Evolutionary conservation across 2,113 vertebrate genomes (phyloP), one percentile per base, ranked within the genome.

Genomic region (Macaca fascicularis): DNA sequence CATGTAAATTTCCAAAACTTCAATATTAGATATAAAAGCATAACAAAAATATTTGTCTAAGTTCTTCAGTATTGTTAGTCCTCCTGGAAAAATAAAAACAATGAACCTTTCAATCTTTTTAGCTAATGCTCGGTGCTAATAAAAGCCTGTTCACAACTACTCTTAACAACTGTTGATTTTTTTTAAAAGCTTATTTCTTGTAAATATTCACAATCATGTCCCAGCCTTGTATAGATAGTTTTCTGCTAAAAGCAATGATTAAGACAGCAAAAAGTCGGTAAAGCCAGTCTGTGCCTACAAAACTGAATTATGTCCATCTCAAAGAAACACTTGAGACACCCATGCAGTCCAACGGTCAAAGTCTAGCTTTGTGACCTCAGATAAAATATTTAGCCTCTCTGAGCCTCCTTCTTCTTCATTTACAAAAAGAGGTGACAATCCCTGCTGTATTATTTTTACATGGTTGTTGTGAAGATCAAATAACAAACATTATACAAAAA

Each of bases 1-100:
- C 75, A 95, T 55, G 35, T 59, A 81, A 23, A 64, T 69, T 74
- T 79, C 40, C 20, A 90, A 45, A 74, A 85, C 64, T 89, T 85
- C 57, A 91, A 86, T 70, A 72, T 43, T 70, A 90, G 61, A 8
- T 95, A 86, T 81, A 92, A 92, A 92, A 83, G 19, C 80, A 84
- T 57, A 86, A 87, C 67, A 72, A 84, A 96, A 92, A 67, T 13
- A 90, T 48, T 40, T 89, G 64, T 20, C 59, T 67, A 70, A 94
- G 76, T 48, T 94, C 45, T 25, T 86, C 27, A 95, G 25, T 76
- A 64, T 22, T 57, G 45, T 19, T 85, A 74, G 55, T 55, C 64
- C 52, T 92, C 81, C 27, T 40, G 16, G 67, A 82, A 95, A 96
- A 95, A 61, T 17, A 70, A 12, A 55, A 89, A 90, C 19, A 50